Evolutionary conservation across 2,797 vertebrate species (phyloP), one percentile per base, ranked within the genome.

Genomic region (Parambassis ranga): DNA sequence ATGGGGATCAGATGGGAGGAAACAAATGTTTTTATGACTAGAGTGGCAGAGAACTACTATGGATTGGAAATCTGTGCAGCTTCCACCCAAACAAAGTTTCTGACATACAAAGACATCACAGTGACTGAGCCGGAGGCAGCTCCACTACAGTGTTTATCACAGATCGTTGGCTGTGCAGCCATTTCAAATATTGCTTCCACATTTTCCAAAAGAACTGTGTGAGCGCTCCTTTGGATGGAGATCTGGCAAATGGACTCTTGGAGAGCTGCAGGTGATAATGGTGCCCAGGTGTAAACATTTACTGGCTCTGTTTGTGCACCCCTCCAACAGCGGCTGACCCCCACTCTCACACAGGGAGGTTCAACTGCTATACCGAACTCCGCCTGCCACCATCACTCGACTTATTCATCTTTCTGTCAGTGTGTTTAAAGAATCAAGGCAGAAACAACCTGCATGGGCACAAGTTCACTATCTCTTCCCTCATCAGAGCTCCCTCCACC

Each of bases 371-470:
- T 35, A 44, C 39, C 31, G 42, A 65, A 70, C 61, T 63, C 43
- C 13, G 56, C 38, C 69, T 56, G 26, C 68, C 53, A 36, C 58
- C 63, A 71, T 65, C 68, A 27, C 58, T 72, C 70, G 19, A 2
- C 64, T 67, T 79, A 69, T 80, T 77, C 79, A 75, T 83, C 75
- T 73, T 75, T 62, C 55, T 77, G 48, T 69, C 67, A 61, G 67
- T 39, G 38, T 59, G 64, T 74, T 81, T 76, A 41, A 77, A 72
- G 62, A 85, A 66, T 73, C 56, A 62, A 66, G 42, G 58, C 43
- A 52, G 60, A 67, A 77, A 53, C 24, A 43, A 64, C 65, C 57
- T 43, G 42, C 46, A 47, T 15, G 16, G 55, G 22, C 71, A 41
- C 15, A 0, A 37, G 63, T 62, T 70, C 41, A 51, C 77, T 50